Evolutionary conservation across 2,888 invertebrate genomes (phyloP).

Genomic region (Agrilus mali): DNA sequence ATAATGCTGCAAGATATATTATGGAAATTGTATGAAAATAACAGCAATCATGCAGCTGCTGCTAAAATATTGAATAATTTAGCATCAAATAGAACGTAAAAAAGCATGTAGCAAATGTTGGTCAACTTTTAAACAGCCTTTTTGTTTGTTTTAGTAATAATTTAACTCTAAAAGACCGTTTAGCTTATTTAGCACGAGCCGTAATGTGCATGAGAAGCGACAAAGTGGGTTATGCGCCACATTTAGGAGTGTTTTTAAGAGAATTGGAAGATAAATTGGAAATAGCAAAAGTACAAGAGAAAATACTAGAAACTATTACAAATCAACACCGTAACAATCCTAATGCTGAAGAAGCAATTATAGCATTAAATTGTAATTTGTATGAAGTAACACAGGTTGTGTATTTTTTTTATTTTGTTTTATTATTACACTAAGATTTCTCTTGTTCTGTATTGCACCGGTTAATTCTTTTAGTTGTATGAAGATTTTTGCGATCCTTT

Average conservation of each 20-base stretch:
- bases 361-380: constrained; percentile 65
- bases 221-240: constrained; percentile 56
- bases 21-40: constrained; percentile 94
- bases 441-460: too few relatives aligned
- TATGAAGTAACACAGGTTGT: constrained; percentile 74
- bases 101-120: background rate
- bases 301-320: constrained; percentile 52
- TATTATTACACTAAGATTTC: background rate
- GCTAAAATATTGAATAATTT: constrained; percentile 81
- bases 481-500: constrained; percentile 86
- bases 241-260: constrained; percentile 66
- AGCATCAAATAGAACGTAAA: constrained; percentile 53
- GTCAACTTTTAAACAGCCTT: too few relatives aligned
- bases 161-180: constrained; percentile 64
- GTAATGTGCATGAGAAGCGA: constrained; percentile 92
- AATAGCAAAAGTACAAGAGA: constrained; percentile 74
- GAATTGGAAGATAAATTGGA: constrained; percentile 90
- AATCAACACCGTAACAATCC: constrained; percentile 31
- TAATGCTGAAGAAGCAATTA: constrained; percentile 43
- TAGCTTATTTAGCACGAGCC: constrained; percentile 85
- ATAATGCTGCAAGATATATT: constrained; percentile 58
- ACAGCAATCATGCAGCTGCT: constrained; percentile 82
- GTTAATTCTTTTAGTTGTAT: constrained; percentile 49
- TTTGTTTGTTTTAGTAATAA: constrained; percentile 45
- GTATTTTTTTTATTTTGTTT: constrained; percentile 1